These are phyloP conservation scores for Atlantisia rogersi DNA, from an alignment of 2,113 vertebrate species.

Conservation along the genomic window DNA sequence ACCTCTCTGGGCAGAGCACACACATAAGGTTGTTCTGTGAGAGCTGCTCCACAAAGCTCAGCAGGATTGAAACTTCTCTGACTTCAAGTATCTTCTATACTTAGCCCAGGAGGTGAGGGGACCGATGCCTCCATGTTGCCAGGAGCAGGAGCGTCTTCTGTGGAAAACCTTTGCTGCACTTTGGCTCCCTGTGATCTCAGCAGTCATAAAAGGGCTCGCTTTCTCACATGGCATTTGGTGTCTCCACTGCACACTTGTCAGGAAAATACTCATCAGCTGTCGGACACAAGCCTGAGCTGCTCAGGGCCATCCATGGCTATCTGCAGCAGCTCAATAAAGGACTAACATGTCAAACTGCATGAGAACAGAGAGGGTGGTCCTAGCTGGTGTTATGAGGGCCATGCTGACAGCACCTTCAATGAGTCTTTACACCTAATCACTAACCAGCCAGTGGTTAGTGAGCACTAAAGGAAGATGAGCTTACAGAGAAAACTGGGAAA, in stretches of 20 bases:
- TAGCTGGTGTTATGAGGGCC: background rate
- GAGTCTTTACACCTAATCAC: accelerated
- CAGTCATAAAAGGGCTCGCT: background rate
- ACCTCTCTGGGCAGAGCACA: background rate
- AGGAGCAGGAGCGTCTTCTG: background rate
- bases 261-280: background rate
- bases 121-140: accelerated
- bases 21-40: accelerated
- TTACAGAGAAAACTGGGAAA: background rate
- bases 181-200: background rate
- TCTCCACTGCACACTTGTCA: accelerated
- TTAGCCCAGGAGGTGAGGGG: accelerated
- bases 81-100: background rate
- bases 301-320: background rate
- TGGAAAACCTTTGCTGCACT: background rate
- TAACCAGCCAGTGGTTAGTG: background rate
- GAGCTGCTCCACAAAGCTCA: background rate
- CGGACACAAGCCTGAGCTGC: background rate
- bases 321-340: background rate
- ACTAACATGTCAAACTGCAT: accelerated
- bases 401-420: background rate
- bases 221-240: background rate
- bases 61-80: background rate
- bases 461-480: background rate
- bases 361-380: background rate